Percentiles rank a stretch among this genome's conserved stretches.
Conservation (phyloP, 2,797 vertebrate genomes). For the Carcharodon carcharias region DNA sequence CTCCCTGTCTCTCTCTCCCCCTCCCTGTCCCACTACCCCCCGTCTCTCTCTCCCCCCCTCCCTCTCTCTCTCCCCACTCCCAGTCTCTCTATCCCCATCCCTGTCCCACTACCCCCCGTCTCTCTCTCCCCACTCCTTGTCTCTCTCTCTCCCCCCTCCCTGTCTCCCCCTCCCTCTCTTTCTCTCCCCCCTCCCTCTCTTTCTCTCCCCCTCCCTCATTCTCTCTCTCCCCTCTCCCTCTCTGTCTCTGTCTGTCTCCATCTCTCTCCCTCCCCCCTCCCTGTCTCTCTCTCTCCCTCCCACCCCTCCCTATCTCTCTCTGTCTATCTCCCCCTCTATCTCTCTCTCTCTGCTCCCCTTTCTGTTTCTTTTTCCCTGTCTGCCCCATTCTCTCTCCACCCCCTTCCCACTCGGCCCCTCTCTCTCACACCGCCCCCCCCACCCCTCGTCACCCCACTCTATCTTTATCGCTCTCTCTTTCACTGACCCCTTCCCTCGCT, state of each 20-base stretch:
- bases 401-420: no score
- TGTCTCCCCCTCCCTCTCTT: background rate
- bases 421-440: no score
- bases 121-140: background rate
- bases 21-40: no score
- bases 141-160: background rate
- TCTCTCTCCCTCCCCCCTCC: background rate
- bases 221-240: no score
- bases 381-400: no score
- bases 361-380: no score
- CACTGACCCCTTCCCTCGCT: no score
- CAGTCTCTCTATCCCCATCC: background rate
- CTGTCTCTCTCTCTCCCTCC: background rate
- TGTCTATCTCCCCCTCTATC: no score
- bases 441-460: no score
- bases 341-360: no score
- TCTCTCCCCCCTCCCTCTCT: background rate
- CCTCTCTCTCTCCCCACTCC: background rate
- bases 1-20: no score
- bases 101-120: background rate
- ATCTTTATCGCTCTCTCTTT: fast-evolving
- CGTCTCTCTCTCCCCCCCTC: background rate
- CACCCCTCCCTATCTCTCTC: background rate
- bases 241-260: background rate
- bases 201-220: background rate